Evolutionary conservation across 2,888 invertebrate genomes (phyloP).

Genomic region (Helobdella robusta): DNA sequence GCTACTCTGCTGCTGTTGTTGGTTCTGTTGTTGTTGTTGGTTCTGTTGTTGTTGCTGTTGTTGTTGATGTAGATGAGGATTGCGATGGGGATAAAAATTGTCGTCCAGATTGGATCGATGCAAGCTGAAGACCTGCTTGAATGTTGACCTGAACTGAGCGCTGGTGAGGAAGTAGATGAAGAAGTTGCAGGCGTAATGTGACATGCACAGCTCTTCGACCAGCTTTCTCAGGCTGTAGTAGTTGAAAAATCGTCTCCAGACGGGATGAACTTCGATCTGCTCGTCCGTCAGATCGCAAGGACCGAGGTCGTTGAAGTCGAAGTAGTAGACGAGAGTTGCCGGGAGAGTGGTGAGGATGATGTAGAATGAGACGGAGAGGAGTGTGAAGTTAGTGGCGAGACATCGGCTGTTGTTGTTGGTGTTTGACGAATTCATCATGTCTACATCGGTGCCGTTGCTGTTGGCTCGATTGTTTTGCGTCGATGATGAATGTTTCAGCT

Average conservation of each 20-base stretch:
- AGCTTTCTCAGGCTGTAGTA: conserved; percentile 37
- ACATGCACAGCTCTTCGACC: conserved; percentile 40
- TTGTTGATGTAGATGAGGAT: too few species aligned
- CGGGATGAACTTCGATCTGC: conserved; percentile 36
- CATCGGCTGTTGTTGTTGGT: not conserved
- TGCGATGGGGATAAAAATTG: too few species aligned
- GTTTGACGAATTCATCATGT: too few species aligned
- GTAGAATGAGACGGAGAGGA: conserved; percentile 47
- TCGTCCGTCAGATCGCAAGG: conserved; percentile 35
- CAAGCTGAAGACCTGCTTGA: too few species aligned
- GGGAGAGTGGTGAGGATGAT: conserved; percentile 46
- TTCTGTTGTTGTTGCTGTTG: too few species aligned
- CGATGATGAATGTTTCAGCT: too few species aligned
- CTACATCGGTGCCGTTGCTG: too few species aligned
- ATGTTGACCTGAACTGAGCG: conserved; percentile 35
- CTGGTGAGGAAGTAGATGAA: conserved; percentile 40
- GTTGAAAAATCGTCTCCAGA: conserved; percentile 37
- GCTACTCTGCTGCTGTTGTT: too few species aligned
- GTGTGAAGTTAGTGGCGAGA: conserved; percentile 44
- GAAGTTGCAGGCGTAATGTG: conserved; percentile 42
- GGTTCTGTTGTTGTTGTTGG: too few species aligned
- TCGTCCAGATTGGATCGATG: too few species aligned
- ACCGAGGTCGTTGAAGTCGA: conserved; percentile 37
- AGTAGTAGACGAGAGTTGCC: conserved; percentile 44
- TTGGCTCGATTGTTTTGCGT: too few species aligned